Base-by-base conservation (phyloP, 2,113 vertebrate species). In the Spea multiplicata region DNA sequence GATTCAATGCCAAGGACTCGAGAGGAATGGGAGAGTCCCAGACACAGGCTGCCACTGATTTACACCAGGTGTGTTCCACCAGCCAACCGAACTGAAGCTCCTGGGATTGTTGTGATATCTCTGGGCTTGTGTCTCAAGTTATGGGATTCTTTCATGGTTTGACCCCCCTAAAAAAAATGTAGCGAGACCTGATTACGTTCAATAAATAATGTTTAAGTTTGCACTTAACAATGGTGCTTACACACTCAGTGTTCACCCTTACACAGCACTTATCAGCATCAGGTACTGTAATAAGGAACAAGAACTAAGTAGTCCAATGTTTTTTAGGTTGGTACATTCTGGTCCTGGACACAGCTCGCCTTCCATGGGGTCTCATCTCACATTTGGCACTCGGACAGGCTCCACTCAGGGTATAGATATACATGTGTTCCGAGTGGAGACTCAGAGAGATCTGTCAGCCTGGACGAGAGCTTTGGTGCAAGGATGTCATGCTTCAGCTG, bases 401-500 rank as follows among this genome's bases (percentile, higher is more conserved):
- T 96, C 95, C 0, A 92, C 93, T 0, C 96, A 95, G 66, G 96
- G 97, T 5, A 94, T 99, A 30, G 97, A 98, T 88, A 95, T 94
- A 84, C 96, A 95, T 62, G 55, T 96, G 8, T 99, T 99, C 87
- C 89, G 95, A 0, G 97, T 96, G 84, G 97, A 99, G 88, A 98
- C 94, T 0, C 96, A 98, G 87, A 95, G 96, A 78, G 97, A 99
- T 78, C 90, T 99, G 85, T 98, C 97, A 0, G 90, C 93, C 0
- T 99, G 97, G 97, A 99, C 96, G 0, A 91, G 97, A 0, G 89
- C 93, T 3, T 88, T 99, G 1, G 97, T 98, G 16, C 97, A 98
- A 87, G 96, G 97, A 5, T 95, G 93, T 5, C 95, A 98, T 0
- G 84, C 91, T 0, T 93, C 97, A 0, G 94, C 97, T 0, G 95